A percentile compares a stretch with the other conserved stretches of the same genome.
phyloP scores from a whole-genome alignment of 2,888 invertebrate genomes.

The Panopea generosa region DNA sequence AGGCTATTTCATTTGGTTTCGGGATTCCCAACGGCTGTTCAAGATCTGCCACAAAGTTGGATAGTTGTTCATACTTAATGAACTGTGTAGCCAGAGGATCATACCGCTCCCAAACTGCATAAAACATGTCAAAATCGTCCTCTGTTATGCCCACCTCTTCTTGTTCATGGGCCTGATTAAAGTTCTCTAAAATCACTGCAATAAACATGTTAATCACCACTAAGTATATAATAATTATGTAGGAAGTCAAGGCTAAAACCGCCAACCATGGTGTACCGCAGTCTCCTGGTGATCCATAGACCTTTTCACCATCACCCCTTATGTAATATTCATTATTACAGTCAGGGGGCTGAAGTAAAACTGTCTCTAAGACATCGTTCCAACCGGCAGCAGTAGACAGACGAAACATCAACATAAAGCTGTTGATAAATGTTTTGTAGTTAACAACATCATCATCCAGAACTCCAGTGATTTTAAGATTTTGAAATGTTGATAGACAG shows the following conservation, averaged over 20 bases:
- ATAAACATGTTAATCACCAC: constrained; percentile 99
- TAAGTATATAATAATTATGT: constrained; percentile 98
- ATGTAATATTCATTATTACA: constrained; percentile 88
- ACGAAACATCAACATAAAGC: constrained; percentile 92
- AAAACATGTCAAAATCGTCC: constrained; percentile 99
- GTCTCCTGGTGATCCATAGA: constrained; percentile 88
- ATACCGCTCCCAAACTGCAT: constrained; percentile 98
- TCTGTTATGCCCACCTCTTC: constrained; percentile 98
- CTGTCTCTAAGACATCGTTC: constrained; percentile 97
- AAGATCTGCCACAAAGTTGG: constrained; percentile 97
- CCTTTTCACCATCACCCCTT: constrained; percentile 70
- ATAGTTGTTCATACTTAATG: constrained; percentile 96
- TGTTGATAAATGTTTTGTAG: constrained; percentile 97
- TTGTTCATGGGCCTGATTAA: constrained; percentile 98
- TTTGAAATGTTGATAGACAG: constrained; percentile 97
- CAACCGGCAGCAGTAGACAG: constrained; percentile 98
- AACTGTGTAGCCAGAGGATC: constrained; percentile 98
- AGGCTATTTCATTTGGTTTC: constrained; percentile 97
- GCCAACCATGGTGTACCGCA: constrained; percentile 96
- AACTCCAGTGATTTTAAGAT: constrained; percentile 95
- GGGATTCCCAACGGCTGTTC: constrained; percentile 97
- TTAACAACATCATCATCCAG: constrained; percentile 95
- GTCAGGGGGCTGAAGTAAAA: constrained; percentile 94
- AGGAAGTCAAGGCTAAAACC: constrained; percentile 96
- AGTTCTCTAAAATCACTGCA: constrained; percentile 98